Evolutionary conservation across 2,888 invertebrate genomes (phyloP).

Genomic region (Ferrisia virgata): DNA sequence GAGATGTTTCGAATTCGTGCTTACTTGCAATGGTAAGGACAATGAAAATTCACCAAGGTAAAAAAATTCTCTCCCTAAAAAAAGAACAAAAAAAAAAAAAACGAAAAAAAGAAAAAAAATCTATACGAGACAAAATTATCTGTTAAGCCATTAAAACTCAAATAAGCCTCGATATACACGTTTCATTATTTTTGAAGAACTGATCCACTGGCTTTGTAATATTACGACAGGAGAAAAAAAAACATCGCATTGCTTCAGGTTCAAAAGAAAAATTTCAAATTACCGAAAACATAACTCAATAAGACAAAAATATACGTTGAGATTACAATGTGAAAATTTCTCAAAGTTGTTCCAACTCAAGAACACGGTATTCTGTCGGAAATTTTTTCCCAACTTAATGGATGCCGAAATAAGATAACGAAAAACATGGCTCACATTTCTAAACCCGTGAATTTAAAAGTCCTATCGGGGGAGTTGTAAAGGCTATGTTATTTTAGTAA

Average conservation of each 20-base stretch:
- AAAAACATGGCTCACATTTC: slow-evolving; percentile 30
- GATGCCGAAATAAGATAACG: slow-evolving; percentile 28
- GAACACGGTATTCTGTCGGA: neutral
- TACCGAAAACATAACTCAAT: slow-evolving; percentile 15
- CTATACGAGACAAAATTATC: neutral
- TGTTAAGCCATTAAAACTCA: neutral
- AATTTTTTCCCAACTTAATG: slow-evolving; percentile 1
- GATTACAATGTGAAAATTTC: slow-evolving; percentile 4
- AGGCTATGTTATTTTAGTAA: slow-evolving; percentile 23
- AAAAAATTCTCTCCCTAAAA: neutral
- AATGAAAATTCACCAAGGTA: neutral
- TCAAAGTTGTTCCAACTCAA: neutral
- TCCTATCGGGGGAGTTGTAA: slow-evolving; percentile 30
- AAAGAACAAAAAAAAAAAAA: neutral
- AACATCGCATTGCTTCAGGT: neutral
- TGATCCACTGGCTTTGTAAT: neutral
- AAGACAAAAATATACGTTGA: neutral
- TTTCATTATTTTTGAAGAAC: neutral
- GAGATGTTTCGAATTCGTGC: neutral
- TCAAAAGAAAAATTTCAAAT: neutral
- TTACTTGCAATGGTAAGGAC: neutral
- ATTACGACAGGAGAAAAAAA: neutral
- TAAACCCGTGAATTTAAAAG: slow-evolving; percentile 28
- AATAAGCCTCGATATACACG: neutral
- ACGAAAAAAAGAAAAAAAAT: neutral